Conservation (phyloP, 2,113 vertebrate species). For the Oncorhynchus keta region DNA sequence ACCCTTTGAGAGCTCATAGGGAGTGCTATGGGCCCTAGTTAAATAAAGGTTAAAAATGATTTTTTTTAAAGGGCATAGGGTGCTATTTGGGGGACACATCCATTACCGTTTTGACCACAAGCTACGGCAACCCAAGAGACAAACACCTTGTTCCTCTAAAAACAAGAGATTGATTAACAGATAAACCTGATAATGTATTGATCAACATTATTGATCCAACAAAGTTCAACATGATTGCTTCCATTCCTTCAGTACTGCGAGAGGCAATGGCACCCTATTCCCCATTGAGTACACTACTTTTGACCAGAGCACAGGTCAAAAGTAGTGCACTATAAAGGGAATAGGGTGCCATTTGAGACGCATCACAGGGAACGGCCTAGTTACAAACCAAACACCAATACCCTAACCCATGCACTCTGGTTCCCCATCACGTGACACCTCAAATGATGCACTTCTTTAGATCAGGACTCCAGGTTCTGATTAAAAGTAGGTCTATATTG, state of each 20-base stretch:
- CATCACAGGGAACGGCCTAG: neutral
- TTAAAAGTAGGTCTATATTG: too few species aligned
- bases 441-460: conserved; percentile 7
- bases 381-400: conserved; percentile 55
- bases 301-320: too few species aligned
- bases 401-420: neutral
- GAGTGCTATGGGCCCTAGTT: neutral
- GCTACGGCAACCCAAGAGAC: conserved; percentile 55
- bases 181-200: too few species aligned
- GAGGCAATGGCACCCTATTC: conserved; percentile 20
- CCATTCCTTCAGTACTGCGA: conserved; percentile 44
- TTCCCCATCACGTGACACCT: conserved; percentile 12
- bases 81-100: neutral
- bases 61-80: neutral
- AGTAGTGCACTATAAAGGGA: too few species aligned
- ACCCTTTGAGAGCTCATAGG: neutral
- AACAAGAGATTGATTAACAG: conserved; percentile 10
- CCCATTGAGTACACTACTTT: too few species aligned
- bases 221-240: conserved; percentile 27
- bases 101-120: conserved; percentile 36
- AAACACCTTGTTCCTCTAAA: conserved; percentile 52
- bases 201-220: too few species aligned
- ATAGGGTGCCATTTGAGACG: conserved; percentile 7
- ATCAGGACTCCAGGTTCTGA: neutral
- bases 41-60: too few species aligned